Evolutionary conservation across 1,140 invertebrate species (phyloP).

Genomic region (Heliconius hermathena): DNA sequence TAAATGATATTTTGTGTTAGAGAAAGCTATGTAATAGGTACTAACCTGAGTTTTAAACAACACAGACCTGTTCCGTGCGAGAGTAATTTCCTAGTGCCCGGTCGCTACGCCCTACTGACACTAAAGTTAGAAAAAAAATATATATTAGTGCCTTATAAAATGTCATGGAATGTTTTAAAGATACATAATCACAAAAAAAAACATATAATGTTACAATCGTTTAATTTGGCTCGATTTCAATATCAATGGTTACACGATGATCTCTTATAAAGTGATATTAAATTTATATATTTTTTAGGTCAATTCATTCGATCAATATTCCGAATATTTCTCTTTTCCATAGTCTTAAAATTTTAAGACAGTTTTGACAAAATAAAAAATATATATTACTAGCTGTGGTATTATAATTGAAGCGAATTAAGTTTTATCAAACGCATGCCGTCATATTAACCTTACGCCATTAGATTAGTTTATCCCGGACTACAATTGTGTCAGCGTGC

Average conservation of each 20-base stretch:
- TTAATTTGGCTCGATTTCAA: no score
- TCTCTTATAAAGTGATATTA: no score
- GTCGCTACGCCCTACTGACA: conserved; percentile 47
- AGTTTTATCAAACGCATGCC: conserved; percentile 7
- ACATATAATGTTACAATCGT: no score
- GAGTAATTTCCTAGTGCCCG: conserved; percentile 51
- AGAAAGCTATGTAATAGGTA: conserved; percentile 9
- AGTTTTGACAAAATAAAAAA: not conserved
- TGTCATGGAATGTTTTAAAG: conserved; percentile 13
- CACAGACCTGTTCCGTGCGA: conserved; percentile 53
- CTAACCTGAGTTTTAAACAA: conserved; percentile 36
- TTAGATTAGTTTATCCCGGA: conserved; percentile 32
- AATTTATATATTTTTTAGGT: no score
- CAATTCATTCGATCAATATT: no score
- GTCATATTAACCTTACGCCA: conserved; percentile 34
- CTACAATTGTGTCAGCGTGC: conserved; percentile 39
- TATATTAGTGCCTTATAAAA: not conserved
- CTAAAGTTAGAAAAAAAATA: conserved; percentile 16
- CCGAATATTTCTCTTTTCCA: no score
- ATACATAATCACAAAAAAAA: not conserved
- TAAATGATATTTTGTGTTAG: conserved; percentile 19
- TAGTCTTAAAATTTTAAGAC: not conserved
- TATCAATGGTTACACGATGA: no score
- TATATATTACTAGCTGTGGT: not conserved
- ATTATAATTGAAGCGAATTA: conserved; percentile 8